Evolutionary conservation across 1,140 invertebrate genomes (phyloP), one percentile per base, ranked within the genome.

Genomic region (Drosophila kanapiae): DNA sequence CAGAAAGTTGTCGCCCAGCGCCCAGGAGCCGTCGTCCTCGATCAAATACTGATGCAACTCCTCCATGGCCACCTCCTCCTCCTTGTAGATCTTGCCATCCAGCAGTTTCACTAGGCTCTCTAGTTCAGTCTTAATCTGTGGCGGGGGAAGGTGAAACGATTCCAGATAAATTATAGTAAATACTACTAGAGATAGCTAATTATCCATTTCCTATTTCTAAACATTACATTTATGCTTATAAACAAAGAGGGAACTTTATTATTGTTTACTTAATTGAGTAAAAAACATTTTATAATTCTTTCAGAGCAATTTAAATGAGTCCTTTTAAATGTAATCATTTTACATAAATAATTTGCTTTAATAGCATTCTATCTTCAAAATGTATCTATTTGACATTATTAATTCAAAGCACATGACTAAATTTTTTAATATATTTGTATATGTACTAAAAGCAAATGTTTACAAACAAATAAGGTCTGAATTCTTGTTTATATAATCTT

Each of bases 21-120:
- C 97, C 97, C 97, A 98, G 71, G 96, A 97, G 47, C 97, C 97
- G 82, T 98, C 97, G 78, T 97, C 96, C 68, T 96, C 96, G 61
- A 98, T 93, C 81, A 98, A 95, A 93, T 98, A 99, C 87, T 97
- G 96, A 81, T 96, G 95, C 63, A 98, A 93, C 94, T 98, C 97
- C 75, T 96, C 95, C 76, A 97, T 93, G 80, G 95, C 96, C 63
- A 94, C 94, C 80, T 95, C 94, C 85, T 97, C 97, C 47, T 96
- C 96, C 7, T 95, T 94, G 38, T 91, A 90, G 33, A 97, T 93
- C 80, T 96, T 95, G 2, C 94, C 95, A 65, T 95, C 95, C 4
- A 97, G 93, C 23, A 94, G 74, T 63, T 93, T 94, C 7, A 94
- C 93, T 8, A 97, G 92, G 0, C 94, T 93, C 58, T 96, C 95